phyloP scores from a whole-genome alignment of 2,888 invertebrate species.

The Chymomyza amoena region DNA sequence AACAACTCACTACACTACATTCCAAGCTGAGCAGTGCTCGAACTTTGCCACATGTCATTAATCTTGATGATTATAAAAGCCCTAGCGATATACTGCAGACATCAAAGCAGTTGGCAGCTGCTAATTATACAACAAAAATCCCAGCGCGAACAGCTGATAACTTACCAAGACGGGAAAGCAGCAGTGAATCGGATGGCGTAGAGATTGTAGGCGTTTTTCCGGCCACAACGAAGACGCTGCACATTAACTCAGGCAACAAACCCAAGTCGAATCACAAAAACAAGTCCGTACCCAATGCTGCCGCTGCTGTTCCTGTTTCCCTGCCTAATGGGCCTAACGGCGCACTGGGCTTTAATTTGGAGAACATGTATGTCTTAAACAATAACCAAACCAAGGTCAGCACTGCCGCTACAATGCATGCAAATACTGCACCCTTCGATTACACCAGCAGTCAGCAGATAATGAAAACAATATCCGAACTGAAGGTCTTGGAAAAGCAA shows the following conservation, averaged over 20 bases:
- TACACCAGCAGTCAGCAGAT: slow-evolving; percentile 42
- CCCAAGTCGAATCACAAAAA: slow-evolving; percentile 40
- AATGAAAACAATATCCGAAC: slow-evolving; percentile 40
- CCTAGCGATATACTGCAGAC: slow-evolving; percentile 76
- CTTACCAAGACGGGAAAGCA: slow-evolving; percentile 61
- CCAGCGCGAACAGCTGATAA: not conserved
- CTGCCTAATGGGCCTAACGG: slow-evolving; percentile 34
- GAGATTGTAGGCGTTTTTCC: slow-evolving; percentile 77
- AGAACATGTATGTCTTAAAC: slow-evolving; percentile 46
- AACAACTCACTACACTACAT: slow-evolving; percentile 50
- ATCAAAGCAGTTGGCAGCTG: slow-evolving; percentile 71
- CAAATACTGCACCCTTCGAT: not conserved
- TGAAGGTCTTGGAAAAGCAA: slow-evolving; percentile 46
- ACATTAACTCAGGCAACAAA: slow-evolving; percentile 20
- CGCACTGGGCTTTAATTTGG: slow-evolving; percentile 32
- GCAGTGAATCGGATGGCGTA: slow-evolving; percentile 78
- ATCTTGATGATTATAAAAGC: slow-evolving; percentile 76
- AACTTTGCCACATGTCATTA: slow-evolving; percentile 72
- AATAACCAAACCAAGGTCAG: slow-evolving; percentile 28
- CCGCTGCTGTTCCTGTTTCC: not conserved
- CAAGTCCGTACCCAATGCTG: slow-evolving; percentile 32
- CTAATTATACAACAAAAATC: slow-evolving; percentile 26
- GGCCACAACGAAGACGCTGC: slow-evolving; percentile 34
- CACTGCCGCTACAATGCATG: not conserved
- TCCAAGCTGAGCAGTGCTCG: slow-evolving; percentile 44